Base-by-base conservation (phyloP, 2,888 invertebrate species). In the Frankliniella fusca region DNA sequence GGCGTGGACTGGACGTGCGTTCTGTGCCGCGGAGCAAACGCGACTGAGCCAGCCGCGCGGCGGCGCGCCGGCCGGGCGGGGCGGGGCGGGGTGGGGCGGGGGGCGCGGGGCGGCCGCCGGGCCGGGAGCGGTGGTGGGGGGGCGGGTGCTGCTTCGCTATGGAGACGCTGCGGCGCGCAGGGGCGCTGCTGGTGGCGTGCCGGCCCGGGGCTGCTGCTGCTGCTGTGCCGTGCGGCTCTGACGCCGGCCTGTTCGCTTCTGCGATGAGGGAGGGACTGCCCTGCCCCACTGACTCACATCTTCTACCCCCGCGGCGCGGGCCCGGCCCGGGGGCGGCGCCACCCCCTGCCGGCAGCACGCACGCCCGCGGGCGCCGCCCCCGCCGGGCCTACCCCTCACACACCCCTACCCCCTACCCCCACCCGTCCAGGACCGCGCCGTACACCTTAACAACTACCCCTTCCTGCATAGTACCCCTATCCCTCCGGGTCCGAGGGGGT, bases 281-380 rank as follows among this genome's bases (percentile, higher is more conserved):
- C 84, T 86, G 87, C 84, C 87, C 87, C 85, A 87, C 86, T 87
- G 87, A 86, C 86, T 86, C 86, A 87, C 85, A 84, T 84, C 83
- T 38, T 38, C 38, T 38, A 38, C 38, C 38, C 38, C 38, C 38
- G n/a, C n/a, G n/a, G n/a, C n/a, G n/a, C n/a, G n/a, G 38, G 38
- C 38, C 38, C 38, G 38, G 38, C 3, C 38, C 38, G 38, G 38
- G 3, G 3, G 38, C 38, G 38, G 38, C 38, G 38, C 38, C 38
- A 38, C 38, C 38, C 38, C 38, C 38, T 3, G 38, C 38, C n/a
- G n/a, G 38, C 38, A 38, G n/a, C 50, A 50, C 50, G 50, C 50
- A n/a, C 50, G 50, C 3, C 54, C 54, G 54, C 54, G 7, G 7
- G 15, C 7, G 54, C 54, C 54, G 54, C 54, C 54, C 54, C 54